phyloP scores from a whole-genome alignment of 2,113 vertebrate species.

The Bos indicus region DNA sequence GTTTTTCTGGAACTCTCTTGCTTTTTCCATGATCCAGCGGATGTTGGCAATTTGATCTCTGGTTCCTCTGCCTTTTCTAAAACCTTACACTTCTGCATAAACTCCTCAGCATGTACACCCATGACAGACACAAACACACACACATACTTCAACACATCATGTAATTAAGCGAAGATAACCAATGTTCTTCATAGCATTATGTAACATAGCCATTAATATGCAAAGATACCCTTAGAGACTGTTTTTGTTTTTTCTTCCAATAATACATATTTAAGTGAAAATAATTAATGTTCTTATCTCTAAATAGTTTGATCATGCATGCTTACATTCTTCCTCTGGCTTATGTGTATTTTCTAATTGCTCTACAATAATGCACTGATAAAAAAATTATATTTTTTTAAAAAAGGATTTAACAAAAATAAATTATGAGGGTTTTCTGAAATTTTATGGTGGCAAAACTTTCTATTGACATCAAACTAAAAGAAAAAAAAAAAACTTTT shows the following conservation, averaged over 20 bases:
- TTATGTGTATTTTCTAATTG: neutral
- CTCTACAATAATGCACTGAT: neutral
- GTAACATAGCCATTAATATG: neutral
- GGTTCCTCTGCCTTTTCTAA: too few relatives aligned
- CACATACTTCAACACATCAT: neutral
- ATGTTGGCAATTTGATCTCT: too few relatives aligned
- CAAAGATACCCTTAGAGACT: neutral
- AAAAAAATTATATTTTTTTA: neutral
- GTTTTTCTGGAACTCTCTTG: too few relatives aligned
- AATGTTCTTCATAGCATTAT: neutral
- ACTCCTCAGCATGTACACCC: neutral
- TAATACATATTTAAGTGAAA: neutral
- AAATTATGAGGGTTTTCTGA: neutral
- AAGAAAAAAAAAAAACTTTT: neutral
- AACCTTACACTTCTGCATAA: neutral
- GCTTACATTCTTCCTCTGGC: neutral
- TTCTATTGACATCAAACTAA: neutral
- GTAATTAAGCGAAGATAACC: neutral
- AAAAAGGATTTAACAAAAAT: neutral
- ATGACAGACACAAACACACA: neutral
- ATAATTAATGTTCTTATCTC: neutral
- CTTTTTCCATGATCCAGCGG: too few relatives aligned
- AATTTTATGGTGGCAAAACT: neutral
- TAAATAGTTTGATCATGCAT: neutral
- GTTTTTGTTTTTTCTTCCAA: neutral